Conservation (phyloP, 1,140 invertebrate genomes). For the Drosophila burlai region DNA sequence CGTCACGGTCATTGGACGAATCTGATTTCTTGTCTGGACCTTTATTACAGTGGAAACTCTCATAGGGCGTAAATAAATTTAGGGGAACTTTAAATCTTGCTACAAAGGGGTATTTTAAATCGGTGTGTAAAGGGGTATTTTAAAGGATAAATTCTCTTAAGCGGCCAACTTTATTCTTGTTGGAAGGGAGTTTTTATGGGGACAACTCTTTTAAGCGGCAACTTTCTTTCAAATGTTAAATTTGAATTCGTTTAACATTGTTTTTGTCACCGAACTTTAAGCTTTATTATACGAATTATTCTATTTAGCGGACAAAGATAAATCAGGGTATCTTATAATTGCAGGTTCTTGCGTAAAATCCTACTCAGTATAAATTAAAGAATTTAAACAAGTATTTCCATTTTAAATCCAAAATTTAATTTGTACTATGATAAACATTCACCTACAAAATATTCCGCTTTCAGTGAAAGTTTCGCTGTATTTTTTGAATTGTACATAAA, state of each 20-base stretch:
- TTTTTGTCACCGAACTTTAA: too few relatives aligned
- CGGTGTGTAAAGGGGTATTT: too few relatives aligned
- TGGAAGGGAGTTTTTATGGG: background rate
- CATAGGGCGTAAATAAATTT: conserved; percentile 8
- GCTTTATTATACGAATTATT: too few relatives aligned
- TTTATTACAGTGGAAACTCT: conserved; percentile 6
- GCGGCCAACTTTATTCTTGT: background rate
- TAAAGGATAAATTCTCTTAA: background rate
- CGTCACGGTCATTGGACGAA: conserved; percentile 57
- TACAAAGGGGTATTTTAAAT: too few relatives aligned
- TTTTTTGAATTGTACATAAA: background rate
- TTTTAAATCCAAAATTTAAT: background rate
- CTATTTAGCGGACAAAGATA: too few relatives aligned
- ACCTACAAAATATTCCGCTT: background rate
- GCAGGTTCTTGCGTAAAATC: background rate
- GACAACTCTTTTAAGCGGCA: background rate
- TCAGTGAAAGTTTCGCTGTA: background rate
- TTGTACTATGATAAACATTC: background rate
- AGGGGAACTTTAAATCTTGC: background rate
- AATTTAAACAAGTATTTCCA: background rate
- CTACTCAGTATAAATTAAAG: background rate
- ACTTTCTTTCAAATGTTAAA: too few relatives aligned
- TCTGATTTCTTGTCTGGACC: conserved; percentile 19
- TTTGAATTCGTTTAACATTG: too few relatives aligned
- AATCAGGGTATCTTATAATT: too few relatives aligned